Evolutionary conservation across 2,113 vertebrate species (phyloP), one percentile per base, ranked within the genome.

Genomic region (Cavia porcellus): DNA sequence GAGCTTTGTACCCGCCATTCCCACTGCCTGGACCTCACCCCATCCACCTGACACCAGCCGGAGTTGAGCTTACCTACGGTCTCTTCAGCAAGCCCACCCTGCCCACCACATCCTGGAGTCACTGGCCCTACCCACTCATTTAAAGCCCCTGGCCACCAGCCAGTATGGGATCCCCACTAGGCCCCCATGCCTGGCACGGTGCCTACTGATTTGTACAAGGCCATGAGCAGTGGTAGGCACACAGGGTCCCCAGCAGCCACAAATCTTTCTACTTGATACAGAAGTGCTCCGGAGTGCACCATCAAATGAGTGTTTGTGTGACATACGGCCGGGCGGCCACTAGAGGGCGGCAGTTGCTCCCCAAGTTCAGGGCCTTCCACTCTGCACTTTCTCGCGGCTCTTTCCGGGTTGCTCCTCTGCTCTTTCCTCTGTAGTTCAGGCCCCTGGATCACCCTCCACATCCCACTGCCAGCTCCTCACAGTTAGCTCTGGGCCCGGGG

Each of bases 341-440:
- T 50, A 96, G 96, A 59, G 90, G 92, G 93, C 38, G 9, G 52
- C 72, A 66, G 24, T 15, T 0, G 17, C 35, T 5, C 24, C 70
- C 70, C 38, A 1, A 0, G n/a, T 1, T 7, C 45, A 4, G 3
- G 19, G 50, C n/a, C 38, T 7, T 2, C 9, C 11, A 7, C 25
- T 6, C 25, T 9, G 45, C 25, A 7, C 42, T 25, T 79, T 7
- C 42, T 30, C 14, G 45, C 30, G 42, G 7, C 75, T 79, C 75
- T 47, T 50, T 47, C 47, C 0, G 14, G 47, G 38, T 6, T 25
- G 11, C 5, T 38, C 86, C 17, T 52, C 50, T 42, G 72, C n/a
- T 38, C 28, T 22, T 42, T 86, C 38, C n/a, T 62, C 24, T 57
- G 75, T 45, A n/a, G 7, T 57, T 92, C 81, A 38, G 32, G 45